Conservation (phyloP, 2,113 vertebrate species). For the Coturnix japonica region DNA sequence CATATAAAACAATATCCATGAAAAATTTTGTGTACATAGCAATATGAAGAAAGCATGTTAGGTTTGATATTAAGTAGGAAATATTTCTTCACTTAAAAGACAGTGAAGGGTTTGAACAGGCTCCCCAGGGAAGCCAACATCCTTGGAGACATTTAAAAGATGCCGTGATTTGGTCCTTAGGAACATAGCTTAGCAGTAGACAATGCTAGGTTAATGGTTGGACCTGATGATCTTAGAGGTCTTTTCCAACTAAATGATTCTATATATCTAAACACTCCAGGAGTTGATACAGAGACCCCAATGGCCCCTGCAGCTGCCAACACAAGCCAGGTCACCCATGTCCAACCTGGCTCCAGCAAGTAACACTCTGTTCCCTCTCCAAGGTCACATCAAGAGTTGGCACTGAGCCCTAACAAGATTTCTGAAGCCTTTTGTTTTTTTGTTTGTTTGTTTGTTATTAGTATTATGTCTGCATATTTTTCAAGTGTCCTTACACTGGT, state of each 20-base stretch:
- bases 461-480: not conserved
- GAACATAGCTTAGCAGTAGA: not conserved
- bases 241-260: not conserved
- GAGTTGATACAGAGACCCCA: not conserved
- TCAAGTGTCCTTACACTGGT: no score
- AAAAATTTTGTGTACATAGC: not conserved
- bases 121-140: no score
- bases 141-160: not conserved
- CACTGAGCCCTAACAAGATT: not conserved
- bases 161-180: not conserved
- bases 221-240: not conserved
- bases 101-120: not conserved
- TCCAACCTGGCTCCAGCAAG: not conserved
- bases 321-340: not conserved
- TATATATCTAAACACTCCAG: not conserved
- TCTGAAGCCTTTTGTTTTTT: not conserved
- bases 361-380: not conserved
- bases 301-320: not conserved
- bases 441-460: not conserved
- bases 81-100: not conserved
- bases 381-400: rapidly evolving
- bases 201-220: not conserved
- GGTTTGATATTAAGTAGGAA: not conserved
- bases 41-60: not conserved
- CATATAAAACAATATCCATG: not conserved